phyloP scores from a whole-genome alignment of 2,888 invertebrate genomes.

The Cybosia mesomella region DNA sequence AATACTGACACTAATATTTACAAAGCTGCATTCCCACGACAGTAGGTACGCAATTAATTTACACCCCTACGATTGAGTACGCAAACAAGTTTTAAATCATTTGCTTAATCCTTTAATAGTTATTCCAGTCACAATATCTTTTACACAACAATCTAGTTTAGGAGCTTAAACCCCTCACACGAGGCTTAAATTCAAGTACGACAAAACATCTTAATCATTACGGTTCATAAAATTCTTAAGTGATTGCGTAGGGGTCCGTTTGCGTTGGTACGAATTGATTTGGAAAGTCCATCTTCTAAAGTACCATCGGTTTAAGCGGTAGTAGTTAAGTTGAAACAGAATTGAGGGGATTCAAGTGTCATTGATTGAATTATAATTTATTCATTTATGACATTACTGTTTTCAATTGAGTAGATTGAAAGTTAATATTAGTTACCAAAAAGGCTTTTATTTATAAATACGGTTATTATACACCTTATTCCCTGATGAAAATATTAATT shows the following conservation, averaged over 20 bases:
- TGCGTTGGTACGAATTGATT: conserved; percentile 83
- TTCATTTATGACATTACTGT: conserved; percentile 10
- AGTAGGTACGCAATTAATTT: conserved; percentile 35
- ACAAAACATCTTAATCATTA: conserved; percentile 86
- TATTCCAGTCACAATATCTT: conserved; percentile 84
- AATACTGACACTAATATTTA: background rate
- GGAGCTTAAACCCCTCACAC: conserved; percentile 54
- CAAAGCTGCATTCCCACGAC: background rate
- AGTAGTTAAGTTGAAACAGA: conserved; percentile 53
- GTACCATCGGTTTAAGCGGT: conserved; percentile 64
- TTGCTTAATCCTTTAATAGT: conserved; percentile 79
- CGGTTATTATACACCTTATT: background rate
- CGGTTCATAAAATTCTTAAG: conserved; percentile 86
- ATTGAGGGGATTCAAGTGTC: conserved; percentile 52
- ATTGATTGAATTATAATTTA: conserved; percentile 32
- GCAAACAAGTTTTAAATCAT: conserved; percentile 40
- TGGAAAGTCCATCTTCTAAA: conserved; percentile 79
- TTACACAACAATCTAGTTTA: conserved; percentile 63
- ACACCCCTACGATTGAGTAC: conserved; percentile 44
- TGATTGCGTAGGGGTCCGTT: conserved; percentile 81
- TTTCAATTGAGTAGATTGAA: conserved; percentile 9
- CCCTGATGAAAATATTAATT: too few relatives aligned
- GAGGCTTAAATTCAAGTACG: conserved; percentile 71
- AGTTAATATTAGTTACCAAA: background rate
- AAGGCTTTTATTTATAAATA: background rate